Conservation (phyloP, 1,140 invertebrate genomes). For the Dinoponera quadriceps region DNA sequence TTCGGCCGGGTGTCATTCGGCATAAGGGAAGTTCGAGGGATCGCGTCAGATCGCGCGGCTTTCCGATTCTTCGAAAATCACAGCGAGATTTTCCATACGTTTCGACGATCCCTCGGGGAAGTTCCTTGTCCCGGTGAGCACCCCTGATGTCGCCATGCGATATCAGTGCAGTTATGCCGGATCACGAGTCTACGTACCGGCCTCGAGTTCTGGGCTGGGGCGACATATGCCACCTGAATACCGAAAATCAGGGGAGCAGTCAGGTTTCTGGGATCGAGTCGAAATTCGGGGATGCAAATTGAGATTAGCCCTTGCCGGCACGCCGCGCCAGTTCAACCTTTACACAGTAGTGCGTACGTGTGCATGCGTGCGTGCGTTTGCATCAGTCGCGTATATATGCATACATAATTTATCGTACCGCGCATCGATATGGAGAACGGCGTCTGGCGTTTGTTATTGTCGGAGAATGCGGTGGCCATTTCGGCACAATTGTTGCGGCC, state of each 20-base stretch:
- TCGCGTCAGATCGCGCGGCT: too few species aligned
- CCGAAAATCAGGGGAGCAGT: constrained; percentile 81
- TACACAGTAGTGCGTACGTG: constrained; percentile 17
- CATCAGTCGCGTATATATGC: constrained; percentile 71
- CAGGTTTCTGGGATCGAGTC: constrained; percentile 82
- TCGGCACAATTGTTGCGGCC: constrained; percentile 35
- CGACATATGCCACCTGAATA: constrained; percentile 84
- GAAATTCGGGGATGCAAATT: constrained; percentile 79
- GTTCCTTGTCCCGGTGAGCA: constrained; percentile 69
- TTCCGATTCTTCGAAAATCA: not conserved
- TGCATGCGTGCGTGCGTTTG: constrained; percentile 57
- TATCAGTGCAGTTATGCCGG: constrained; percentile 78
- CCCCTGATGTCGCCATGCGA: constrained; percentile 70
- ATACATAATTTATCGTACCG: constrained; percentile 73
- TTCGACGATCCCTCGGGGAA: not conserved
- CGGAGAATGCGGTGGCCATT: constrained; percentile 37
- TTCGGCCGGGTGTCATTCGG: too few species aligned
- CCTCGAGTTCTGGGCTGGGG: constrained; percentile 60
- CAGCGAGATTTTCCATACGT: not conserved
- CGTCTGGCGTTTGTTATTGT: constrained; percentile 54
- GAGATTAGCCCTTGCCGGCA: constrained; percentile 70
- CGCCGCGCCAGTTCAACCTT: constrained; percentile 44
- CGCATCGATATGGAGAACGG: constrained; percentile 59
- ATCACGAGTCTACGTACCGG: constrained; percentile 73
- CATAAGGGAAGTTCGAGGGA: too few species aligned